phyloP scores from a whole-genome alignment of 2,113 vertebrate species.

The Ciconia boyciana region DNA sequence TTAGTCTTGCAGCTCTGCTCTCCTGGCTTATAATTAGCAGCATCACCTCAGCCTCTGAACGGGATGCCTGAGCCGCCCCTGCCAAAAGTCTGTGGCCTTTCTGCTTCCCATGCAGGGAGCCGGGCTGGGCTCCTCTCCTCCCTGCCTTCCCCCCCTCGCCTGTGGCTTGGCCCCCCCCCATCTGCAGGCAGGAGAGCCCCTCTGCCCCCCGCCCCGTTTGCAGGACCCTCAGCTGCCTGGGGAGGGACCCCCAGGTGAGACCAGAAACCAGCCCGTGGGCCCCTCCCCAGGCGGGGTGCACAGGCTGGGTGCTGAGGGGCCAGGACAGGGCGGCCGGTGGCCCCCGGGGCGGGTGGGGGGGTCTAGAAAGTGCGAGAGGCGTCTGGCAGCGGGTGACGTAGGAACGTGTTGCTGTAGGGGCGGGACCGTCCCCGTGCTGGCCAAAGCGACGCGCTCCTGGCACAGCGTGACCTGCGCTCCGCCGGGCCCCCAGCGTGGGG shows the following conservation, averaged over 20 bases:
- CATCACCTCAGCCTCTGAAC: constrained; percentile 23
- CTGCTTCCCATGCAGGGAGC: not conserved
- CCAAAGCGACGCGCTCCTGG: accelerated
- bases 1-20: constrained; percentile 13
- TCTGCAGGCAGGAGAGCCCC: not conserved
- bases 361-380: not conserved
- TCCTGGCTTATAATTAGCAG: constrained; percentile 59
- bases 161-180: accelerated
- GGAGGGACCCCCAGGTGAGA: not conserved
- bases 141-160: not conserved
- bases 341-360: accelerated
- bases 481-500: accelerated
- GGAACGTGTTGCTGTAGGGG: not conserved
- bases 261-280: not conserved
- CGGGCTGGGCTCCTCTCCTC: not conserved
- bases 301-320: not conserved
- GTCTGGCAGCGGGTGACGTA: not conserved
- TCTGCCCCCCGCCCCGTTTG: accelerated
- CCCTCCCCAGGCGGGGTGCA: not conserved
- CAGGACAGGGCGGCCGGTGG: accelerated
- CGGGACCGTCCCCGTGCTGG: not conserved
- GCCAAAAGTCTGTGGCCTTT: constrained; percentile 24
- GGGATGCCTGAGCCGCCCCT: not conserved
- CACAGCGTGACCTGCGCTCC: accelerated
- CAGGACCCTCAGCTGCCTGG: not conserved